Evolutionary conservation across 2,888 invertebrate species (phyloP), one percentile per base, ranked within the genome.

Genomic region (Archips xylosteana): DNA sequence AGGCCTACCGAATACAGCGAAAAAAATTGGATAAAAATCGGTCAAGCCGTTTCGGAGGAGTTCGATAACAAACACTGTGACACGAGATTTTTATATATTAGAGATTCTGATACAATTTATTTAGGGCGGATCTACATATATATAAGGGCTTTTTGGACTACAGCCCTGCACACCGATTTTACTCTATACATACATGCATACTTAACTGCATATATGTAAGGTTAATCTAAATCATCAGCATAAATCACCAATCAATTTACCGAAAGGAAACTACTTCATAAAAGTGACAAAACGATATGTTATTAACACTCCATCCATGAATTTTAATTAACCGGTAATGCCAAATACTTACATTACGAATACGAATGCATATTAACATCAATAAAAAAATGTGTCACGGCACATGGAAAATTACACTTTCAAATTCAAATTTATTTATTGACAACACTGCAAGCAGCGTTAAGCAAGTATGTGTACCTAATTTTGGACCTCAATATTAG

Each of bases 221-320:
- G 45, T 62, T 62, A 23, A 45, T 62, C 12, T 12, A 45, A 61
- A 62, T 47, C 59, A 59, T 59, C 34, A 39, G 59, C 47, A 47
- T 70, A 64, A 47, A 59, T 70, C 57, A 45, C 23, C 64, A 12
- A 32, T 70, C 39, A 4, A 23, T 32, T 10, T 9, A 32, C 71
- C 12, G 34, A 71, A 65, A 65, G 65, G 71, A 65, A 39, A 60
- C 49, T 9, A 34, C 12, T 42, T 9, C 59, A 42, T 71, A 65
- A 71, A 71, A 65, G 49, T 60, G 65, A 49, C 71, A 71, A 65
- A 60, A 42, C 60, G 59, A 39, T 60, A 13, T 15, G 60, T 71
- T 65, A 59, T 65, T 65, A 65, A 47, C 60, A 36, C 65, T 65
- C 60, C 23, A 71, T 71, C 54, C 59, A 64, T 32, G 67, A 42